Base-by-base conservation (phyloP, 37 sponge, comb jelly and placozoan species). In the Spongilla lacustris region DNA sequence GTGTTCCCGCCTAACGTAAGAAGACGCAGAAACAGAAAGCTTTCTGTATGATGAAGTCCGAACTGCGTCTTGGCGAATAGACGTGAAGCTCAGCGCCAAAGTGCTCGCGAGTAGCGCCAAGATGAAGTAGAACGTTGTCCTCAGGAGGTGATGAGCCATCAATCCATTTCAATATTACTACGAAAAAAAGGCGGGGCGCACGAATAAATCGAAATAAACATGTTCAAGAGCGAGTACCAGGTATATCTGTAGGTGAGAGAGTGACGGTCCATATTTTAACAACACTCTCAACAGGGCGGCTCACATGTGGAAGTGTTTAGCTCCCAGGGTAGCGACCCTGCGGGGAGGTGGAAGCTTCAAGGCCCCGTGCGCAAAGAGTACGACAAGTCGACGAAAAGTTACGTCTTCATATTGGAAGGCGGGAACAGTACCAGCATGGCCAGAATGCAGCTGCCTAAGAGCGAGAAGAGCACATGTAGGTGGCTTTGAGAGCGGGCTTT, bases 321-420 rank as follows among this genome's bases (percentile, higher is more conserved):
- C 29, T 86, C 95, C 2, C 89, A 88, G 36, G 92, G 92, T 26
- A 84, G 86, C 73, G 95, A 94, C 79, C 89, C 92, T 1, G 58
- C 76, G 0, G 67, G 73, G 6, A 50, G 74, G 25, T 91, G 83
- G 71, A 73, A 66, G 23, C 83, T 77, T 38, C 29, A 35, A 3
- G 87, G 81, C 14, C 66, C 83, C 0, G 88, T 92, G 71, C 83
- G 67, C 49, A 72, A 77, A 73, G 89, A 90, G 77, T 97, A 77
- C 84, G 91, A 91, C 83, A 88, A 90, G 73, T 23, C 36, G 13
- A 72, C 91, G 35, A 83, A 87, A 50, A 85, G 98, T 58, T 95
- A 91, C 75, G 94, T 97, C 70, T 87, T 87, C 66, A 74, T 50
- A 3, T 28, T 97, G 71, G 93, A 93, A 41, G 98, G 98, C 50